Percentiles rank a stretch among this genome's conserved stretches.
phyloP scores from a whole-genome alignment of 2,797 vertebrate genomes.

The Chiloscyllium punctatum region DNA sequence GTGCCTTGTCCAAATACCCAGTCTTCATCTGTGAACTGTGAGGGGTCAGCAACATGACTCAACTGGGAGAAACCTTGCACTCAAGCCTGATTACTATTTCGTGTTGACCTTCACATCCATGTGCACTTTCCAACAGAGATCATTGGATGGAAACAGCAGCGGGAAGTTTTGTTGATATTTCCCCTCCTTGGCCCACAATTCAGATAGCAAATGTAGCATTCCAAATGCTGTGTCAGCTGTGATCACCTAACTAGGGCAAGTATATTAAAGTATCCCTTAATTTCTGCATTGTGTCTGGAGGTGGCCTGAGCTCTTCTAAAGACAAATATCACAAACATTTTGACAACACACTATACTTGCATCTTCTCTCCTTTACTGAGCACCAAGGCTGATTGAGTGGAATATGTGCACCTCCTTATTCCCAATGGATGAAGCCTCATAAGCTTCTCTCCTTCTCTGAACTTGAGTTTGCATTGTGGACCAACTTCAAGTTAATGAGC shows the following conservation, averaged over 20 bases:
- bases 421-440: background rate
- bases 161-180: background rate
- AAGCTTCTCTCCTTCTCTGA: background rate
- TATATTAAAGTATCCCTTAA: background rate
- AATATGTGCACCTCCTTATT: background rate
- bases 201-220: background rate
- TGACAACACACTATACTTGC: background rate
- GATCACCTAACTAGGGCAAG: background rate
- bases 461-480: background rate
- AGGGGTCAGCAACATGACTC: background rate
- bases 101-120: background rate
- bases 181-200: background rate
- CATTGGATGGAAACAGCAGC: background rate
- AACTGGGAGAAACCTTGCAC: background rate
- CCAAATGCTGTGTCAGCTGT: background rate
- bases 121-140: background rate
- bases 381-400: background rate
- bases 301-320: background rate
- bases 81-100: background rate
- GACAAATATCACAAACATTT: background rate
- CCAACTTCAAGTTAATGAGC: background rate
- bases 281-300: background rate
- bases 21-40: background rate
- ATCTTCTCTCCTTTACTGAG: background rate
- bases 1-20: background rate